Conservation (phyloP, 1,140 invertebrate species). For the Drosophila willistoni region DNA sequence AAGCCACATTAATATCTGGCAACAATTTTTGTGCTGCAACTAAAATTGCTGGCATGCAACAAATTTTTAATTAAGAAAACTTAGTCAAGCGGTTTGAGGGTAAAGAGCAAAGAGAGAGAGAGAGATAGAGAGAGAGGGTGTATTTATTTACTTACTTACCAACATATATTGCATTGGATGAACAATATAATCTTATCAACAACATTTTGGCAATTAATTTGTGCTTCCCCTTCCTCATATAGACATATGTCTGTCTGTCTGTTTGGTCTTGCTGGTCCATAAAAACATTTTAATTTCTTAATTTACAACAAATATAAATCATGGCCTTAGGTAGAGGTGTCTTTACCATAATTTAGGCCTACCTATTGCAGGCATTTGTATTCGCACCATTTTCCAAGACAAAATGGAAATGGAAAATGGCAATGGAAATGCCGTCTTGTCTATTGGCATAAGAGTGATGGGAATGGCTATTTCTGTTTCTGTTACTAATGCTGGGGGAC, state of each 20-base stretch:
- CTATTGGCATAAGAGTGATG: background rate
- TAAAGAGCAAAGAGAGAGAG: background rate
- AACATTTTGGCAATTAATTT: constrained; percentile 76
- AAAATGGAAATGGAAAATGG: constrained; percentile 45
- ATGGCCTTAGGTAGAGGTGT: constrained; percentile 60
- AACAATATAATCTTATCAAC: constrained; percentile 70
- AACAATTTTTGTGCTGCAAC: constrained; percentile 60
- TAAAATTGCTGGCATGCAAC: constrained; percentile 59
- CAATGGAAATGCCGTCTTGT: constrained; percentile 50
- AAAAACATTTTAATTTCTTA: constrained; percentile 81
- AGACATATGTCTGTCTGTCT: background rate
- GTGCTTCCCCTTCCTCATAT: constrained; percentile 18
- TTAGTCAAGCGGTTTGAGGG: constrained; percentile 36
- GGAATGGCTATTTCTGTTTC: background rate
- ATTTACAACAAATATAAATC: constrained; percentile 79
- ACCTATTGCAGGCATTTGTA: constrained; percentile 53
- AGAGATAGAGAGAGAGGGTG: constrained; percentile 18
- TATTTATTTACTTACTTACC: background rate
- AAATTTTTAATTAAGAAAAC: constrained; percentile 70
- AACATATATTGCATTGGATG: constrained; percentile 12
- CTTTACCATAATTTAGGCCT: constrained; percentile 75
- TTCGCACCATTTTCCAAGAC: constrained; percentile 67
- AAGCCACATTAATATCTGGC: constrained; percentile 78
- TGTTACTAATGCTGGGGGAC: background rate
- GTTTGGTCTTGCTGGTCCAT: constrained; percentile 46